Percentiles rank a stretch among this genome's conserved stretches.
Evolutionary conservation across 2,113 vertebrate species (phyloP).

Genomic region (Sorex fumeus): DNA sequence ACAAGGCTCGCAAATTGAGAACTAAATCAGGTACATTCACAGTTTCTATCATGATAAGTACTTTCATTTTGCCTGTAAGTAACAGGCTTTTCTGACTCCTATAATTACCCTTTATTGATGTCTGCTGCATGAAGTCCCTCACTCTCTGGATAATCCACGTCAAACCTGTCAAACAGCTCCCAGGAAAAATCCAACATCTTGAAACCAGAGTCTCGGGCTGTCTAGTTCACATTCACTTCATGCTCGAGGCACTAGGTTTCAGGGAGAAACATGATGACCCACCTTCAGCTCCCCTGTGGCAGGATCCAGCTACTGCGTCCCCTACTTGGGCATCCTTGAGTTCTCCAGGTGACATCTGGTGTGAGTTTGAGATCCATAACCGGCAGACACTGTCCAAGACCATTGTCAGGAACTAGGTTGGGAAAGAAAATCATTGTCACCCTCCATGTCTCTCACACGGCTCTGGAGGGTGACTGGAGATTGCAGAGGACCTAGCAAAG

Average conservation of each 20-base stretch:
- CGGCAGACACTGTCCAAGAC: neutral
- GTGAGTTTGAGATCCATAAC: neutral
- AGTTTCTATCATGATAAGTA: neutral
- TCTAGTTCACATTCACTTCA: neutral
- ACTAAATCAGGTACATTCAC: neutral
- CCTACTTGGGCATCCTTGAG: neutral
- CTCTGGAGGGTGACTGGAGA: neutral
- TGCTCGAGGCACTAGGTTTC: neutral
- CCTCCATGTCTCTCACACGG: neutral
- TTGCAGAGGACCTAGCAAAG: neutral
- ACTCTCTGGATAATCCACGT: neutral
- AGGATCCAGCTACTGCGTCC: neutral
- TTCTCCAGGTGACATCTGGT: too few relatives aligned
- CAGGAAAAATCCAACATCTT: neutral
- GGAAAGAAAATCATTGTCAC: neutral
- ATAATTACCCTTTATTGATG: neutral
- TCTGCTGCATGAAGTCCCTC: neutral
- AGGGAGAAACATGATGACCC: neutral
- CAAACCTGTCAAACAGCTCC: neutral
- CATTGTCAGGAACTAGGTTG: neutral
- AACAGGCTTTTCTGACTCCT: too few relatives aligned
- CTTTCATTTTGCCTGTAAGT: constrained; percentile 21
- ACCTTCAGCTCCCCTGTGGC: neutral
- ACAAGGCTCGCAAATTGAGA: neutral
- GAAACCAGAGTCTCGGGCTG: neutral